Percentiles rank a stretch among this genome's conserved stretches.
Conservation (phyloP, 2,797 vertebrate genomes). For the Alcedo quadribrachys region DNA sequence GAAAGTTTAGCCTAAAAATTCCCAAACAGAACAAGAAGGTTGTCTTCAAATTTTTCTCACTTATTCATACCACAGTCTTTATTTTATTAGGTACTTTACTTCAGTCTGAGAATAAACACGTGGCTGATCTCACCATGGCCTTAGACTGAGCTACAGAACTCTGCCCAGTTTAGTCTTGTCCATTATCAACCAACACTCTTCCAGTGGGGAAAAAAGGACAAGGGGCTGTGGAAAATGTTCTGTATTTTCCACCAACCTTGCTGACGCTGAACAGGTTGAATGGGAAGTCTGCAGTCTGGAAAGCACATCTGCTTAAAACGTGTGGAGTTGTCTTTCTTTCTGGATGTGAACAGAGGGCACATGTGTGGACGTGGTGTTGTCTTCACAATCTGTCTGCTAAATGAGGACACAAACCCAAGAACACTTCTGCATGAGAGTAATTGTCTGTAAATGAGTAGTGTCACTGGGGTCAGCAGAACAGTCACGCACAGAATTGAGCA, state of each 20-base stretch:
- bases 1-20: neutral
- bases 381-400: conserved; percentile 22
- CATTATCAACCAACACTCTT: neutral
- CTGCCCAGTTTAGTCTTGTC: neutral
- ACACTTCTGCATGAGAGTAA: conserved; percentile 11
- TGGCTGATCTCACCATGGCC: neutral
- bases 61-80: neutral
- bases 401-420: conserved; percentile 5
- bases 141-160: neutral
- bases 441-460: neutral
- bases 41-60: neutral
- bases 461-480: conserved; percentile 15
- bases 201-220: neutral
- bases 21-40: neutral
- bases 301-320: conserved; percentile 31
- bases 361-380: conserved; percentile 4
- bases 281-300: neutral
- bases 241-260: neutral
- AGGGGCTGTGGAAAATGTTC: neutral
- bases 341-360: conserved; percentile 16
- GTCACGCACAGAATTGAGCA: neutral
- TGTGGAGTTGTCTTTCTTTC: neutral
- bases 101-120: neutral
- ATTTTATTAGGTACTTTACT: neutral
- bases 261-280: neutral